Base-by-base conservation (phyloP, 2,797 vertebrate species). In the Lutjanus campechanus region DNA sequence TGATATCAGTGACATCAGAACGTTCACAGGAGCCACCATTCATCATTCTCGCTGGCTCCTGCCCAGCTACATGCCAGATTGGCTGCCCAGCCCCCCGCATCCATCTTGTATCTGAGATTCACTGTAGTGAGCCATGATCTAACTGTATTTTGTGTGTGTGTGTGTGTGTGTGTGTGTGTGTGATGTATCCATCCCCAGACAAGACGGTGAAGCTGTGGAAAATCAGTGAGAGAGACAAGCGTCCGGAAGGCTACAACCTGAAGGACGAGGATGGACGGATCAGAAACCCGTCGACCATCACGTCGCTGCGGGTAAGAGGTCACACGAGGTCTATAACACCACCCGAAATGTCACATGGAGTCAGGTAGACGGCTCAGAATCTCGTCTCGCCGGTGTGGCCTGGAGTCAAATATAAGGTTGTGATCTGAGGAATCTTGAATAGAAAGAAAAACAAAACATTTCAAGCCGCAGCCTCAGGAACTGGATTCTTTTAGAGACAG, bases 171-270 rank as follows among this genome's bases (percentile, higher is more conserved):
- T 68, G 41, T 87, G 76, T 84, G 8, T 87, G 77, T 84, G 81
- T 84, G 69, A 58, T 73, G 22, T 75, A 17, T 78, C 51, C 64
- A 79, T 49, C 54, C 25, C 1, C 82, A 96, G 95, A 96, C 91
- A 99, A 99, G 96, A 99, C 98, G 0, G 98, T 99, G 94, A 99
- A 99, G 95, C 96, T 99, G 75, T 99, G 98, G 98, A 99, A 99
- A 92, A 98, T 99, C 92, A 99, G 98, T 46, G 98, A 99, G 91
- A 90, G 98, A 69, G 98, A 99, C 93, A 99, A 98, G 92, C 96
- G 98, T 69, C 98, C 98, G 0, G 98, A 99, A 88, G 98, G 98
- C 68, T 99, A 99, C 95, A 99, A 99, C 89, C 95, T 99, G 76
- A 99, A 99, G 92, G 98, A 99, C 88, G 98, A 99, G 69, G 98